Conservation (phyloP, 2,888 invertebrate species). For the Mesopsocus fuscifrons region DNA sequence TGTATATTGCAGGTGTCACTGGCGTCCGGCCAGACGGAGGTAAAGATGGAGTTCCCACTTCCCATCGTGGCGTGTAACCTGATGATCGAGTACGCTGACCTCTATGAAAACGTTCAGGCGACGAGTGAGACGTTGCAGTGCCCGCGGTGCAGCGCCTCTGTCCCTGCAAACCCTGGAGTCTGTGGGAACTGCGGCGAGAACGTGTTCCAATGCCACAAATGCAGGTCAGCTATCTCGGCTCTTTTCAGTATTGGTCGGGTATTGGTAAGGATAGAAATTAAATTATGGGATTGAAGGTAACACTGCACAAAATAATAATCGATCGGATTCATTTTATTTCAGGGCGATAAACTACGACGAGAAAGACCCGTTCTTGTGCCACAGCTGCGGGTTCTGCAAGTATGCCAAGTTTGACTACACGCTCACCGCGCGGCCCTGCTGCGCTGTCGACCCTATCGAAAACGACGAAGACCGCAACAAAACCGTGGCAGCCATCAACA, state of each 20-base stretch:
- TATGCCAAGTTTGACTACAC: constrained; percentile 98
- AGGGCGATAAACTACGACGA: constrained; percentile 98
- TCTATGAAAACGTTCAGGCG: constrained; percentile 88
- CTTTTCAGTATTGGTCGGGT: too few species aligned
- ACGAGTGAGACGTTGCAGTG: constrained; percentile 89
- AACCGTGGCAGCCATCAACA: constrained; percentile 79
- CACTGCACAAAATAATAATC: too few species aligned
- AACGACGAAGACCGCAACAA: constrained; percentile 93
- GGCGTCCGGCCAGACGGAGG: constrained; percentile 82
- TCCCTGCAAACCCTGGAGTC: constrained; percentile 93
- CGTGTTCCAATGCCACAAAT: constrained; percentile 98
- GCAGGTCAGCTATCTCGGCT: too few species aligned
- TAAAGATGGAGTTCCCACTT: constrained; percentile 90
- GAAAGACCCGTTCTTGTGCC: constrained; percentile 96
- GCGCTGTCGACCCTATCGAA: constrained; percentile 93
- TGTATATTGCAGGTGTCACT: too few species aligned
- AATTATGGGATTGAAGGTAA: too few species aligned
- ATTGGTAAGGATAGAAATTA: too few species aligned
- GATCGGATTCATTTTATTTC: too few species aligned
- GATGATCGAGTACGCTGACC: constrained; percentile 96
- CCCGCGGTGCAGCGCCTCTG: constrained; percentile 88
- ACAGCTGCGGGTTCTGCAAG: constrained; percentile 97
- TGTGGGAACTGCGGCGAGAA: constrained; percentile 96
- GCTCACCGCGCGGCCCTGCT: constrained; percentile 75
- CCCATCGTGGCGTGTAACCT: constrained; percentile 96